Percentiles rank a stretch among this genome's conserved stretches.
Evolutionary conservation across 2,888 invertebrate genomes (phyloP).

Genomic region (Drosophila pseudotalamancana): DNA sequence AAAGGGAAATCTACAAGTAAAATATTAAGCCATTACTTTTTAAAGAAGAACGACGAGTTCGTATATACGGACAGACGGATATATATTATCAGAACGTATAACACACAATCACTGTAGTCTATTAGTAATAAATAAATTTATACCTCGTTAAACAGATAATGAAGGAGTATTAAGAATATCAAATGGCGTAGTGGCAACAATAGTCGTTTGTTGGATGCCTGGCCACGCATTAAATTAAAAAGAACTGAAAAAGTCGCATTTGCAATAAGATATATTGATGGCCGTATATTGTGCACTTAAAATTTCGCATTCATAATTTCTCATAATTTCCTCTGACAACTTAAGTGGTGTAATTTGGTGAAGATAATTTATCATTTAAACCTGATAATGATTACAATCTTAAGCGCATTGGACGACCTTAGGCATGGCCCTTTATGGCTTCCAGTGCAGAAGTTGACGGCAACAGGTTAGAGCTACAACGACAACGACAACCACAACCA

Average conservation of each 20-base stretch:
- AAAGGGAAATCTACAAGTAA: too few relatives aligned
- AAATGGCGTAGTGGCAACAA: neutral
- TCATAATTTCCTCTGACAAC: conserved; percentile 81
- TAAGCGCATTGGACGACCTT: conserved; percentile 35
- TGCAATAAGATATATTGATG: conserved; percentile 40
- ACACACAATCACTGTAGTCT: too few relatives aligned
- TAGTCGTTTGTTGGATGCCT: neutral
- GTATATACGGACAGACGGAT: too few relatives aligned
- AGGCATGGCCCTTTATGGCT: conserved; percentile 17
- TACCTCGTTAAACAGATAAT: too few relatives aligned
- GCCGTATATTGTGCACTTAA: conserved; percentile 6
- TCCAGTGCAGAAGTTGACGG: conserved; percentile 8
- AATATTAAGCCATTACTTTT: too few relatives aligned
- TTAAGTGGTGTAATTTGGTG: conserved; percentile 82
- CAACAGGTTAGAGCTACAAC: conserved; percentile 38
- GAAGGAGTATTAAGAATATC: too few relatives aligned
- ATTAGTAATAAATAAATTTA: too few relatives aligned
- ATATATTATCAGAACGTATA: too few relatives aligned
- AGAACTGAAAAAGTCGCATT: conserved; percentile 4
- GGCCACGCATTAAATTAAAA: conserved; percentile 11
- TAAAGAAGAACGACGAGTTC: too few relatives aligned
- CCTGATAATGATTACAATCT: conserved; percentile 79
- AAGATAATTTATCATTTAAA: conserved; percentile 81
- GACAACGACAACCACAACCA: neutral
- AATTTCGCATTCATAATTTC: conserved; percentile 68